phyloP scores from a whole-genome alignment of 2,797 vertebrate genomes.

The Argentina silus region DNA sequence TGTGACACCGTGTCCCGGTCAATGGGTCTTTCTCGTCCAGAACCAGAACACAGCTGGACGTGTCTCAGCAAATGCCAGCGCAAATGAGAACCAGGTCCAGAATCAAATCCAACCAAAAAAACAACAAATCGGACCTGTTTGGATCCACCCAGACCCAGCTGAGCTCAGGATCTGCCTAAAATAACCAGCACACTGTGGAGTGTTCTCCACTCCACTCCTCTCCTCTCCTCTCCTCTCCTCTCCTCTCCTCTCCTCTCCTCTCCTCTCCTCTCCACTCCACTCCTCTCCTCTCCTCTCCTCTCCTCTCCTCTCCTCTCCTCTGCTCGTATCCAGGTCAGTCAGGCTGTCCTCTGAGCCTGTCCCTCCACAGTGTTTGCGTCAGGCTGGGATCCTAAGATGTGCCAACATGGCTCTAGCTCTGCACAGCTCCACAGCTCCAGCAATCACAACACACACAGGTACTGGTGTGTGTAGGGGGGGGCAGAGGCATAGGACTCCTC shows the following conservation, averaged over 20 bases:
- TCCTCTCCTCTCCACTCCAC: constrained; percentile 42
- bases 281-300: constrained; percentile 44
- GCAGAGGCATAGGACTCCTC: constrained; percentile 27
- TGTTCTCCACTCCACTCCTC: not conserved
- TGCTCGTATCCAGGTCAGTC: constrained; percentile 75
- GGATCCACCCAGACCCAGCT: constrained; percentile 25
- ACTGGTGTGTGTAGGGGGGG: constrained; percentile 41
- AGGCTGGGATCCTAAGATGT: constrained; percentile 63
- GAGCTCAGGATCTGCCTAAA: constrained; percentile 40
- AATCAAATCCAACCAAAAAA: constrained; percentile 7
- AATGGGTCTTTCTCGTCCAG: constrained; percentile 40
- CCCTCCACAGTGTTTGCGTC: constrained; percentile 53
- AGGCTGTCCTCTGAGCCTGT: constrained; percentile 58
- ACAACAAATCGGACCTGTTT: not conserved
- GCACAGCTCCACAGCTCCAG: constrained; percentile 31
- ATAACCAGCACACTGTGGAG: constrained; percentile 32
- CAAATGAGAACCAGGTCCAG: constrained; percentile 36
- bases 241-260: constrained; percentile 43
- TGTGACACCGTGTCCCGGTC: not conserved
- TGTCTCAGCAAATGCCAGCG: constrained; percentile 39
- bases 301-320: constrained; percentile 32
- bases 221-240: constrained; percentile 43
- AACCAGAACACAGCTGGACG: constrained; percentile 57
- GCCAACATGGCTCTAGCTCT: constrained; percentile 34
- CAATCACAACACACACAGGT: constrained; percentile 30